Percentiles rank a stretch among this genome's conserved stretches.
These are phyloP conservation scores for Bembecia ichneumoniformis DNA, from an alignment of 2,888 invertebrate species.

Conservation along the genomic window DNA sequence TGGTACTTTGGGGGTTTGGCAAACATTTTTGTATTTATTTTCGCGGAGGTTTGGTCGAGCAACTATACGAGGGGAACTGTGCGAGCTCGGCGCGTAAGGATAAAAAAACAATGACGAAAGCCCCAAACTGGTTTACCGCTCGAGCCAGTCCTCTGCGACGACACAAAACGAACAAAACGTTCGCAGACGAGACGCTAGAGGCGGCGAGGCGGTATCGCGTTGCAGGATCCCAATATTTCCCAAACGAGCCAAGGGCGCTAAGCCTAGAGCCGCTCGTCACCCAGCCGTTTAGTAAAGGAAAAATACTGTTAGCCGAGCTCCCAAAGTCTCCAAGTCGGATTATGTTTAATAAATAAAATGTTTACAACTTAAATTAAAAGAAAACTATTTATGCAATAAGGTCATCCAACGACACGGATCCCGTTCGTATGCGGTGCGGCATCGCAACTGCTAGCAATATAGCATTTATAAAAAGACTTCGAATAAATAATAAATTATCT, in stretches of 20 bases:
- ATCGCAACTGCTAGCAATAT: slow-evolving; percentile 59
- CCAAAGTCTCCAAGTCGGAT: slow-evolving; percentile 20
- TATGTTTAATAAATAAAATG: too few species aligned
- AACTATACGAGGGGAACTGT: slow-evolving; percentile 31
- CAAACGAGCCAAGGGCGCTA: slow-evolving; percentile 39
- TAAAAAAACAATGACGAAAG: slow-evolving; percentile 65
- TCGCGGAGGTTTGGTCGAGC: slow-evolving; percentile 39
- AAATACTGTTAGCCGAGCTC: slow-evolving; percentile 33
- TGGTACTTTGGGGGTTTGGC: slow-evolving; percentile 46
- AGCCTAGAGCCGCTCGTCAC: slow-evolving; percentile 31
- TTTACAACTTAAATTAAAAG: too few species aligned
- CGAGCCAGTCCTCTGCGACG: slow-evolving; percentile 49
- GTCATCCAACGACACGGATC: slow-evolving; percentile 50
- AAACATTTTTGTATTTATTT: slow-evolving; percentile 40
- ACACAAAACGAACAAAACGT: slow-evolving; percentile 55
- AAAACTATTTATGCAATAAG: too few species aligned
- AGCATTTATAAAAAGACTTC: slow-evolving; percentile 69
- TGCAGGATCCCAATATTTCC: slow-evolving; percentile 32
- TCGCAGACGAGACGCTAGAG: slow-evolving; percentile 37
- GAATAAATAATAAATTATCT: slow-evolving; percentile 74
- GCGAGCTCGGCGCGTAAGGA: slow-evolving; percentile 37
- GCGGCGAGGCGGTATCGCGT: slow-evolving; percentile 23
- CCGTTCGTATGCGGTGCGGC: slow-evolving; percentile 66
- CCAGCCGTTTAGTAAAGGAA: slow-evolving; percentile 19
- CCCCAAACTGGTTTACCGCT: slow-evolving; percentile 52